A percentile compares a stretch with the other conserved stretches of the same genome.
Evolutionary conservation across 2,113 vertebrate genomes (phyloP).

Genomic region (Sander vitreus): DNA sequence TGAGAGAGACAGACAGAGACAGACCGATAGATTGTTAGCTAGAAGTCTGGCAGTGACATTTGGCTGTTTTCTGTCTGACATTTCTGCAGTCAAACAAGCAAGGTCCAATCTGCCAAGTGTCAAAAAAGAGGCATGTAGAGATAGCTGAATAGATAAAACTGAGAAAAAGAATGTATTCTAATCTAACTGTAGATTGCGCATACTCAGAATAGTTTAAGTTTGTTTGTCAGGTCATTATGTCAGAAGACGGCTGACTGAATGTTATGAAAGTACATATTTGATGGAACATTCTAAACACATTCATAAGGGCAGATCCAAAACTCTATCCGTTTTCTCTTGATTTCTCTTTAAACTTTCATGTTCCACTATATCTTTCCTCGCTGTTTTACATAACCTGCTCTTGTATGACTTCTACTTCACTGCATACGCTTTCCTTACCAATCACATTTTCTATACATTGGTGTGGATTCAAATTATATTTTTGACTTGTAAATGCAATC

Average conservation of each 20-base stretch:
- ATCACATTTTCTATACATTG: conserved; percentile 19
- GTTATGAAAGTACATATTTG: background rate
- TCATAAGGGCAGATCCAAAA: conserved; percentile 2
- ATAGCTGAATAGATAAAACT: conserved; percentile 28
- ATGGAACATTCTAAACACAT: background rate
- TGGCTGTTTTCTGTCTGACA: conserved; percentile 66
- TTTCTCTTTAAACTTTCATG: conserved; percentile 21
- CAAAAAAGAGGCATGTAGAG: conserved; percentile 35
- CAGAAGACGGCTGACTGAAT: background rate
- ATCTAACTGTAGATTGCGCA: background rate
- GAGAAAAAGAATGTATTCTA: background rate
- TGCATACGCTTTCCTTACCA: conserved; percentile 21
- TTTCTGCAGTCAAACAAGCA: conserved; percentile 75
- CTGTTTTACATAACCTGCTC: conserved; percentile 16
- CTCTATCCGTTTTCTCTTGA: background rate
- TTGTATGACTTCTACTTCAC: conserved; percentile 17
- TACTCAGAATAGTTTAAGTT: background rate
- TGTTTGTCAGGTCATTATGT: background rate
- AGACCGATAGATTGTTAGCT: conserved; percentile 47
- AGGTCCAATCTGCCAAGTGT: conserved; percentile 57
- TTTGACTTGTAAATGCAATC: conserved; percentile 7
- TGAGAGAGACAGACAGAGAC: background rate
- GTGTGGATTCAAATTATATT: conserved; percentile 11
- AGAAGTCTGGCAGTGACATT: conserved; percentile 68
- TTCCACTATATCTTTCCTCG: conserved; percentile 16